These are phyloP conservation scores for Pipistrellus pipistrellus DNA, from an alignment of 2,797 vertebrate species.

Conservation along the genomic window DNA sequence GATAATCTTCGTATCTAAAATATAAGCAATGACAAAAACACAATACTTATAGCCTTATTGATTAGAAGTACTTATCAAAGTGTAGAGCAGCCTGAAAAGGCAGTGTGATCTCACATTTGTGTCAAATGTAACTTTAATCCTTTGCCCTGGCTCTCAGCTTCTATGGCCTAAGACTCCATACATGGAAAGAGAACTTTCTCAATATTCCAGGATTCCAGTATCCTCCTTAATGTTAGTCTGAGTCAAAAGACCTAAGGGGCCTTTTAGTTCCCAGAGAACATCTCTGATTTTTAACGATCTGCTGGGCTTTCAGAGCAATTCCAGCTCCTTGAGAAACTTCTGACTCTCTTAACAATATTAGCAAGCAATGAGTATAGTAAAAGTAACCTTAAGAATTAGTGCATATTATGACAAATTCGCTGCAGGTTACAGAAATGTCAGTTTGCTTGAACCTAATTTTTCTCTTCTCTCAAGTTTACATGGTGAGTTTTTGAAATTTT, in stretches of 20 bases:
- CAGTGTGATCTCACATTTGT: neutral
- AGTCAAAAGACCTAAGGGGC: neutral
- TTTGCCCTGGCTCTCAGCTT: slow-evolving; percentile 17
- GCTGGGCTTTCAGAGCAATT: neutral
- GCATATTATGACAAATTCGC: slow-evolving; percentile 1
- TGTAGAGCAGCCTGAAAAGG: neutral
- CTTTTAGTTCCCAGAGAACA: neutral
- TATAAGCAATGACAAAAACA: slow-evolving; percentile 60
- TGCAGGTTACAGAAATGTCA: neutral
- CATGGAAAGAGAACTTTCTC: neutral
- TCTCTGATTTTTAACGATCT: neutral
- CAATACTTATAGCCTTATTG: slow-evolving; percentile 23
- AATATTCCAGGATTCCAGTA: neutral
- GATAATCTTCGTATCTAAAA: slow-evolving; percentile 74
- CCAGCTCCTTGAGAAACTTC: neutral
- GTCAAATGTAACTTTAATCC: neutral
- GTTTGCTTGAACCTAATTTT: neutral
- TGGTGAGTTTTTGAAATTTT: slow-evolving; percentile 51
- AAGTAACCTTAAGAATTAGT: slow-evolving; percentile 49
- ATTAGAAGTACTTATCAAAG: slow-evolving; percentile 60
- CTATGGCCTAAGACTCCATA: neutral
- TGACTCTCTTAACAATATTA: neutral
- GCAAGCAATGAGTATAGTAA: slow-evolving; percentile 42
- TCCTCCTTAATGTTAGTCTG: slow-evolving; percentile 1
- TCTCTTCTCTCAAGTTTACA: slow-evolving; percentile 56